Evolutionary conservation across 2,113 vertebrate genomes (phyloP).

Genomic region (Murina feae): DNA sequence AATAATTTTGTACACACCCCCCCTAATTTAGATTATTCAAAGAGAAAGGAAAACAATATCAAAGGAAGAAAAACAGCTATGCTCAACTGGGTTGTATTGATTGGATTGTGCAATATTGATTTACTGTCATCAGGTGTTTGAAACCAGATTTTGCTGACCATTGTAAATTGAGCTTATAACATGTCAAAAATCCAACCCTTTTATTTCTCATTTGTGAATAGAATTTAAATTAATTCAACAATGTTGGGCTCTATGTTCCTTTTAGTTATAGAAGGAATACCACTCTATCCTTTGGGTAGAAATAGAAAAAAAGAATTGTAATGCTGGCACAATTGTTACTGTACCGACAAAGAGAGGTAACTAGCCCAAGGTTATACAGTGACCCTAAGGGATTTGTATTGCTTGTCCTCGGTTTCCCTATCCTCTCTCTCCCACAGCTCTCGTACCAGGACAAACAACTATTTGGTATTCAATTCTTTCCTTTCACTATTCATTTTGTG

Average conservation of each 20-base stretch:
- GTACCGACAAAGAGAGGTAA: too few relatives aligned
- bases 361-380: background rate
- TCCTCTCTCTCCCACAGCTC: background rate
- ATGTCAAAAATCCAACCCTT: conserved; percentile 51
- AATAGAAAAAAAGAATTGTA: background rate
- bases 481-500: conserved; percentile 35
- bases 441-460: background rate
- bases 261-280: conserved; percentile 16
- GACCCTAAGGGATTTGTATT: background rate
- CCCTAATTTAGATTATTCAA: background rate
- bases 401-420: background rate
- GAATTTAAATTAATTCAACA: conserved; percentile 43
- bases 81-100: conserved; percentile 7
- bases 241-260: background rate
- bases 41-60: background rate
- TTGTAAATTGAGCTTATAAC: conserved; percentile 42
- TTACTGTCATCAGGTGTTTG: conserved; percentile 35
- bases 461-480: background rate
- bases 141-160: conserved; percentile 47
- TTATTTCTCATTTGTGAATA: conserved; percentile 25
- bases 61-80: background rate
- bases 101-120: conserved; percentile 44
- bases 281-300: background rate
- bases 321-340: background rate
- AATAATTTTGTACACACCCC: background rate